Conservation (phyloP, 2,113 vertebrate genomes). For the Tichodroma muraria region DNA sequence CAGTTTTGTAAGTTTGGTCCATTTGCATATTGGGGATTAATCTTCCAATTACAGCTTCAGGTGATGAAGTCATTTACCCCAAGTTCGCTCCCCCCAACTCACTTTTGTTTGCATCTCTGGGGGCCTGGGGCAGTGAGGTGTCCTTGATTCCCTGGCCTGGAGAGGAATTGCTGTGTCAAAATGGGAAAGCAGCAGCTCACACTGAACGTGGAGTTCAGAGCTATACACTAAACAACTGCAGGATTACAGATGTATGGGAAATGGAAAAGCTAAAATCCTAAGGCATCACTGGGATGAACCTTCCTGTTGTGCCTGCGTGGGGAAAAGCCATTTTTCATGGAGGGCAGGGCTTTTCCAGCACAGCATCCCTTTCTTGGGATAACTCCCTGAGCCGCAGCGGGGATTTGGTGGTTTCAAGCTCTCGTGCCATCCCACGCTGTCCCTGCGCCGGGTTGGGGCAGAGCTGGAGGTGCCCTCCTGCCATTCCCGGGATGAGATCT, state of each 20-base stretch:
- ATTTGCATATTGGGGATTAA: neutral
- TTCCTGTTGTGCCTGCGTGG: fast-evolving
- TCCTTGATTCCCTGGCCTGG: neutral
- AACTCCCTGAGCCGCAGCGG: fast-evolving
- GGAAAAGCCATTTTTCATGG: neutral
- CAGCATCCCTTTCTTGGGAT: neutral
- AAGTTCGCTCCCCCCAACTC: neutral
- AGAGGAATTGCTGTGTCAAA: neutral
- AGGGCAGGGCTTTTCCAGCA: neutral
- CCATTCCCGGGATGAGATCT: neutral
- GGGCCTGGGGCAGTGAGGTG: neutral
- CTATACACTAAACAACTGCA: fast-evolving
- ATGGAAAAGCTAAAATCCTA: neutral
- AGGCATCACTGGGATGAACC: neutral
- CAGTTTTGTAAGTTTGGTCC: neutral
- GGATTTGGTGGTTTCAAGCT: neutral
- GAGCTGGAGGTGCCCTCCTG: neutral
- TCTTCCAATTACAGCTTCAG: neutral
- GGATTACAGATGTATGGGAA: neutral
- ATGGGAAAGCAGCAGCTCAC: neutral
- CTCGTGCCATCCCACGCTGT: fast-evolving
- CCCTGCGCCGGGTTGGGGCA: neutral
- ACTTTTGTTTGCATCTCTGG: neutral
- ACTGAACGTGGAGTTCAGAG: neutral
- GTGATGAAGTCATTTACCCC: fast-evolving